Percentiles rank a stretch among this genome's conserved stretches.
Evolutionary conservation across 2,888 invertebrate genomes (phyloP).

Genomic region (Saturnia japonica): DNA sequence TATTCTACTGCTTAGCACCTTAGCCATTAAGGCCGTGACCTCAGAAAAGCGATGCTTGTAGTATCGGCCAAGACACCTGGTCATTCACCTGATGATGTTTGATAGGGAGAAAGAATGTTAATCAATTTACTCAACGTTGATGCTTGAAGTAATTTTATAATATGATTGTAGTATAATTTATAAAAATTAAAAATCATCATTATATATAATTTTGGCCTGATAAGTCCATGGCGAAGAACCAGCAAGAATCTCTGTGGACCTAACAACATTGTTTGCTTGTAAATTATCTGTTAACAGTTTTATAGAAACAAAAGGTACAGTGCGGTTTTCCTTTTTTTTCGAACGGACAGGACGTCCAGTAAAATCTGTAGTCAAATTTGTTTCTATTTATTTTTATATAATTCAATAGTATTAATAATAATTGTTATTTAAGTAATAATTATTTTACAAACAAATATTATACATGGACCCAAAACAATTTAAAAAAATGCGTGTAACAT

Average conservation of each 20-base stretch:
- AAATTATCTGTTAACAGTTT: not conserved
- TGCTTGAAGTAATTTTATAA: not conserved
- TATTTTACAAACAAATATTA: too few relatives aligned
- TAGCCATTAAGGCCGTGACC: constrained; percentile 28
- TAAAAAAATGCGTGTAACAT: too few relatives aligned
- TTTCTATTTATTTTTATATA: too few relatives aligned
- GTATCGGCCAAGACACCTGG: constrained; percentile 21
- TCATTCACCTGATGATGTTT: constrained; percentile 28
- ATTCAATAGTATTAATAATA: too few relatives aligned
- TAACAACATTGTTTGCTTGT: not conserved
- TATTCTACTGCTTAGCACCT: constrained; percentile 36
- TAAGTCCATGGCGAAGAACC: not conserved
- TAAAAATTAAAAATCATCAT: not conserved
- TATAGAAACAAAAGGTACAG: not conserved
- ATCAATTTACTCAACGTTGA: not conserved
- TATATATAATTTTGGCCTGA: not conserved
- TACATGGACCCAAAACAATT: too few relatives aligned
- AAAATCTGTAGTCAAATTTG: too few relatives aligned
- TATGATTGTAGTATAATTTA: not conserved
- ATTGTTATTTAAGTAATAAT: too few relatives aligned
- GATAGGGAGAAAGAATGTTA: constrained; percentile 3
- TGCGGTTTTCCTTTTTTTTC: not conserved
- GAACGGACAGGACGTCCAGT: too few relatives aligned
- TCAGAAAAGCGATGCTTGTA: constrained; percentile 23
- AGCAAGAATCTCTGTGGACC: too few relatives aligned